These are phyloP conservation scores for Labrus mixtus DNA, from an alignment of 2,113 vertebrate species.

Conservation along the genomic window DNA sequence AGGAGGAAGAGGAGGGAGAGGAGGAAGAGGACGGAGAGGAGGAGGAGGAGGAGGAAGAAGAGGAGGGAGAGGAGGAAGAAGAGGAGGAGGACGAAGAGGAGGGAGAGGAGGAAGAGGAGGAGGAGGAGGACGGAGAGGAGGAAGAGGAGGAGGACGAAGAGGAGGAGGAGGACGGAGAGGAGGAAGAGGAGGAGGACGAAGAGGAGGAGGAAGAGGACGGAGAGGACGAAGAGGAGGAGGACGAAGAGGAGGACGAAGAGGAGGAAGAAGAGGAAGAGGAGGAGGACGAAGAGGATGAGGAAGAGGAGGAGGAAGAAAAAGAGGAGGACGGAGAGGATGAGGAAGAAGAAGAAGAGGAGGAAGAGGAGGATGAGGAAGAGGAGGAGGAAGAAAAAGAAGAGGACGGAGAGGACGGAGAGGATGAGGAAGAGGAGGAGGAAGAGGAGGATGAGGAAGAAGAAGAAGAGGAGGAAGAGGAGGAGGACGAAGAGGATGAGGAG, in stretches of 20 bases:
- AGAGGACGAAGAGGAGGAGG: constrained; percentile 20
- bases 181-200: background rate
- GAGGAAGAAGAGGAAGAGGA: too few relatives aligned
- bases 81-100: background rate
- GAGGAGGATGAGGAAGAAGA: background rate
- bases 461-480: too few relatives aligned
- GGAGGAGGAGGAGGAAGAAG: background rate
- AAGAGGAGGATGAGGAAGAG: background rate
- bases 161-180: background rate
- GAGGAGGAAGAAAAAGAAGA: too few relatives aligned
- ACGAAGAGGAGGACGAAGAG: background rate
- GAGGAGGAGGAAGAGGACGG: background rate
- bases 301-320: too few relatives aligned
- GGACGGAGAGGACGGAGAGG: too few relatives aligned
- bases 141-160: background rate
- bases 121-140: background rate
- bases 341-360: background rate
- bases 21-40: too few relatives aligned
- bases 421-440: background rate
- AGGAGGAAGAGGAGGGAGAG: background rate
- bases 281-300: background rate
- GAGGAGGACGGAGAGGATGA: too few relatives aligned
- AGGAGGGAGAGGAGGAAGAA: background rate
- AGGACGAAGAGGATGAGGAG: too few relatives aligned
- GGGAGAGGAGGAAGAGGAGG: background rate